Percentiles rank a stretch among this genome's conserved stretches.
These are phyloP conservation scores for Cecropterus lyciades DNA, from an alignment of 1,140 invertebrate genomes.

Conservation along the genomic window DNA sequence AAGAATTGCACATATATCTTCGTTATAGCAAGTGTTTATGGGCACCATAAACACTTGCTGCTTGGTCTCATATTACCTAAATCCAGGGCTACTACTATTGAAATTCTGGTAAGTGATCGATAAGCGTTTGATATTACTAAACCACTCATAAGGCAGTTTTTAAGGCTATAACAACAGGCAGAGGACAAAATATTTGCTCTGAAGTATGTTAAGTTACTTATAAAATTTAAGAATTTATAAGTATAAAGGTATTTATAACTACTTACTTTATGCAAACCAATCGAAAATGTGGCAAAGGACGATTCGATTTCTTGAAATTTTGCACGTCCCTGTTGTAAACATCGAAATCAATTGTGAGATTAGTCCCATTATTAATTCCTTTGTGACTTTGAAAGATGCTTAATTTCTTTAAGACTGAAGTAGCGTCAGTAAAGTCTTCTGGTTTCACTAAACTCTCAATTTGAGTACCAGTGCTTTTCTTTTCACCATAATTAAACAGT, in stretches of 20 bases:
- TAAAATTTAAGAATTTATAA: constrained; percentile 24
- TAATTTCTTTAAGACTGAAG: constrained; percentile 62
- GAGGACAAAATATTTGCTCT: too few species aligned
- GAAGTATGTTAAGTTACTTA: too few species aligned
- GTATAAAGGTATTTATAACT: background rate
- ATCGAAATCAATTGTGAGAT: constrained; percentile 70
- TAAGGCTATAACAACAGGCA: too few species aligned
- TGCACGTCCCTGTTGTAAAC: constrained; percentile 75
- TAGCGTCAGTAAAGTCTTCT: constrained; percentile 63
- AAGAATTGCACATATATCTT: too few species aligned
- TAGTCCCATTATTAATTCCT: constrained; percentile 39
- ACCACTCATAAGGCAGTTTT: too few species aligned
- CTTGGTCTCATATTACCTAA: too few species aligned
- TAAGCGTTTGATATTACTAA: too few species aligned
- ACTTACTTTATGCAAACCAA: constrained; percentile 75
- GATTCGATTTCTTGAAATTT: constrained; percentile 71
- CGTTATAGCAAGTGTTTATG: too few species aligned
- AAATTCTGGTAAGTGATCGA: too few species aligned
- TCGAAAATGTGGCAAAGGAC: constrained; percentile 69
- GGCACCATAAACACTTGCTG: too few species aligned
- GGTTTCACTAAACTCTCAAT: constrained; percentile 60
- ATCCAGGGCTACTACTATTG: too few species aligned
- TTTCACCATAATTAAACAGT: constrained; percentile 39
- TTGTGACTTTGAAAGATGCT: constrained; percentile 62
- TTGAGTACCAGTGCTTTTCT: constrained; percentile 38